Percentiles rank a stretch among this genome's conserved stretches.
phyloP scores from a whole-genome alignment of 1,140 invertebrate genomes.

The Hypothenemus hampei region DNA sequence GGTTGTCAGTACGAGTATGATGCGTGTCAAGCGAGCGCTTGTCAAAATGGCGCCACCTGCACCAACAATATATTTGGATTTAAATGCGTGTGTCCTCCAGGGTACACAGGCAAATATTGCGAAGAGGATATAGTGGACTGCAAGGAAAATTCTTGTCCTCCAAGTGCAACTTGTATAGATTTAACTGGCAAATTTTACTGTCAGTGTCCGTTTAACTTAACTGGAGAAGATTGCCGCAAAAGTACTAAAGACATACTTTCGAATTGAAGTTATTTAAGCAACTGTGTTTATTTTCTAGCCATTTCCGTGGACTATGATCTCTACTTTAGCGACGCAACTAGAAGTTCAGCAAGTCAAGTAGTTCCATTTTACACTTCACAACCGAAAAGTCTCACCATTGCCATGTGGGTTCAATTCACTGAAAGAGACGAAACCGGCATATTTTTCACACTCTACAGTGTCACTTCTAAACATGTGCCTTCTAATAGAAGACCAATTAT shows the following conservation, averaged over 20 bases:
- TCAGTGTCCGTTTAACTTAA: conserved; percentile 93
- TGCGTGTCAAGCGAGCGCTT: conserved; percentile 80
- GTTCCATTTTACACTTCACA: conserved; percentile 81
- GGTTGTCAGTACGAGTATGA: conserved; percentile 93
- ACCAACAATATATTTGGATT: conserved; percentile 79
- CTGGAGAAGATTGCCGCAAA: conserved; percentile 94
- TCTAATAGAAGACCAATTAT: conserved; percentile 72
- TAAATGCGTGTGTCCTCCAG: conserved; percentile 78
- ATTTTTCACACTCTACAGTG: conserved; percentile 89
- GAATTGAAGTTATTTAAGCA: not conserved
- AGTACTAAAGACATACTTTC: conserved; percentile 65
- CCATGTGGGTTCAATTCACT: conserved; percentile 94
- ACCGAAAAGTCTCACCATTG: conserved; percentile 77
- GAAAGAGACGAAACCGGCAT: conserved; percentile 83
- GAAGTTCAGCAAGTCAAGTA: conserved; percentile 82
- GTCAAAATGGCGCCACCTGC: conserved; percentile 90
- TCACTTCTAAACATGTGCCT: conserved; percentile 74
- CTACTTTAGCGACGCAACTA: conserved; percentile 84
- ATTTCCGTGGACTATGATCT: conserved; percentile 95
- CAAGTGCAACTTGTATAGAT: conserved; percentile 90
- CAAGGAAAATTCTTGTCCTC: conserved; percentile 89
- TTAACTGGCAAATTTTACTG: conserved; percentile 90
- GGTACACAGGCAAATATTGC: conserved; percentile 83
- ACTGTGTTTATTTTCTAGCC: conserved; percentile 52
- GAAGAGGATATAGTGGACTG: conserved; percentile 91